These are phyloP conservation scores for Colossoma macropomum DNA, from an alignment of 2,113 vertebrate species.

Conservation along the genomic window DNA sequence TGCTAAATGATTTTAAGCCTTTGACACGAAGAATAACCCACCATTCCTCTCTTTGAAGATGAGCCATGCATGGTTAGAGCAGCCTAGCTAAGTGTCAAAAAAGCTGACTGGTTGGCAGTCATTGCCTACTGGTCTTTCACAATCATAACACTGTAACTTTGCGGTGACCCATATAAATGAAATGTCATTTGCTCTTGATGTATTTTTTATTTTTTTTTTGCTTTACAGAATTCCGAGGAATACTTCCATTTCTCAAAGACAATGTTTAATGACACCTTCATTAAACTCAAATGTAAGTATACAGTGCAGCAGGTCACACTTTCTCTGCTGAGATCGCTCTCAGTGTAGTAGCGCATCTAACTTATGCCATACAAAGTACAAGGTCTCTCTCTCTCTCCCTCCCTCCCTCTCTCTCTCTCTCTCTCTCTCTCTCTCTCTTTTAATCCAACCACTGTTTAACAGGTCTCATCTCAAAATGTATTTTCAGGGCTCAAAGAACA, in stretches of 20 bases:
- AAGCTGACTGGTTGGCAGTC: too few relatives aligned
- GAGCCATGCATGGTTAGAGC: too few relatives aligned
- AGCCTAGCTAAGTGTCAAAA: too few relatives aligned
- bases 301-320: not conserved
- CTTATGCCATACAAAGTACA: not conserved
- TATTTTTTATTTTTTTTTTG: not conserved
- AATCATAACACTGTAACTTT: too few relatives aligned
- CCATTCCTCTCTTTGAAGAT: not conserved
- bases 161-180: not conserved
- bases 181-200: not conserved
- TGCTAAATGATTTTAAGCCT: not conserved
- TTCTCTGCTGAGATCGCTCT: not conserved
- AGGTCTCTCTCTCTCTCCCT: too few relatives aligned
- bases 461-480: not conserved
- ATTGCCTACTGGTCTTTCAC: too few relatives aligned
- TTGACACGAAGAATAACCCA: not conserved
- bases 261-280: conserved; percentile 71
- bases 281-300: conserved; percentile 72
- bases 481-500: conserved; percentile 24
- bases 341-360: not conserved
- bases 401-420: too few relatives aligned
- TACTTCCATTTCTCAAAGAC: conserved; percentile 72
- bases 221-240: conserved; percentile 1
- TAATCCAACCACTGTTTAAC: not conserved
- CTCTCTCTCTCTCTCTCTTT: too few relatives aligned